These are phyloP conservation scores for Lycaon pictus DNA, from an alignment of 2,113 vertebrate genomes.

Conservation along the genomic window DNA sequence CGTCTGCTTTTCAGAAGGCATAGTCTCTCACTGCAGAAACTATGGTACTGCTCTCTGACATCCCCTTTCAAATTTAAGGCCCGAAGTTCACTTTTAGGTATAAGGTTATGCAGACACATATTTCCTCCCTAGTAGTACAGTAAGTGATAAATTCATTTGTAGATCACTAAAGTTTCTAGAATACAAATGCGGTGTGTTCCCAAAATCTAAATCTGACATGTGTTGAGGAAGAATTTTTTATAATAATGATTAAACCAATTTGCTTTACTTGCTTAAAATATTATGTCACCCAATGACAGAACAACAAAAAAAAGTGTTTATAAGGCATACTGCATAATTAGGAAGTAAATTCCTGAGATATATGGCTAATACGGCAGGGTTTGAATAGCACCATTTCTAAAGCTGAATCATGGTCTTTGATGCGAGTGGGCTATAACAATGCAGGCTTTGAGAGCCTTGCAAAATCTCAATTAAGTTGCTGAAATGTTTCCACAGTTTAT, in stretches of 20 bases:
- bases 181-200: slow-evolving; percentile 1
- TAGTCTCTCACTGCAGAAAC: not conserved
- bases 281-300: slow-evolving; percentile 5
- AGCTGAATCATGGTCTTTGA: slow-evolving; percentile 88
- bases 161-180: slow-evolving; percentile 21
- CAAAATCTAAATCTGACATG: not conserved
- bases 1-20: not conserved
- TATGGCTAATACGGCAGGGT: slow-evolving; percentile 54
- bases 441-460: slow-evolving; percentile 89
- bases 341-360: slow-evolving; percentile 71
- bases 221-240: slow-evolving; percentile 55
- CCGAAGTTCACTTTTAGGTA: not conserved
- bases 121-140: not conserved
- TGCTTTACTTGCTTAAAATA: slow-evolving; percentile 60
- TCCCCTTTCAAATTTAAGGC: not conserved
- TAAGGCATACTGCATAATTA: not conserved
- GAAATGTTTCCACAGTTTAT: slow-evolving; percentile 90
- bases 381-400: slow-evolving; percentile 78
- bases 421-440: slow-evolving; percentile 88
- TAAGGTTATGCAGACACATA: not conserved
- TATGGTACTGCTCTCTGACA: not conserved
- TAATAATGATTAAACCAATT: slow-evolving; percentile 54
- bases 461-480: slow-evolving; percentile 86
- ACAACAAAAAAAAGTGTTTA: slow-evolving; percentile 74
- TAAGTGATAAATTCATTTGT: slow-evolving; percentile 27